These are phyloP conservation scores for Micromys minutus DNA, from an alignment of 2,113 vertebrate genomes.

Conservation along the genomic window DNA sequence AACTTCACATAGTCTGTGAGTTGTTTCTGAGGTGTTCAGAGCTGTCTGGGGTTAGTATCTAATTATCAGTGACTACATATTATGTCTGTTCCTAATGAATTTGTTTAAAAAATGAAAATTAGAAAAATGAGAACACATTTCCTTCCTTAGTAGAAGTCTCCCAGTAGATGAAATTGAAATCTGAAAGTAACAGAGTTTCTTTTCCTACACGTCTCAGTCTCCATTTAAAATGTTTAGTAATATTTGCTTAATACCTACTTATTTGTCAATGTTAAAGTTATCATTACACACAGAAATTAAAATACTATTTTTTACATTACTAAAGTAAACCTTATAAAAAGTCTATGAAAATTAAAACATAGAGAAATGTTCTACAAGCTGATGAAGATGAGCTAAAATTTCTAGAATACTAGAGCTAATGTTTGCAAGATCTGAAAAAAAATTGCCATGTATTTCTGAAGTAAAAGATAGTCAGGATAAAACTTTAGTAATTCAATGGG, in stretches of 20 bases:
- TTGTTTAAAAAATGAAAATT: too few species aligned
- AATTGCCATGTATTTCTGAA: background rate
- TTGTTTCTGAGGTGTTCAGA: too few species aligned
- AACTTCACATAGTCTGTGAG: too few species aligned
- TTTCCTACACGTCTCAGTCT: background rate
- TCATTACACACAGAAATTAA: background rate
- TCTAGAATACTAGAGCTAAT: accelerated
- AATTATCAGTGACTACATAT: too few species aligned
- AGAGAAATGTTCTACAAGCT: background rate
- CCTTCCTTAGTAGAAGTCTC: background rate
- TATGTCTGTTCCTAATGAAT: too few species aligned
- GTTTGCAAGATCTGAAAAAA: accelerated
- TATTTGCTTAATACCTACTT: background rate
- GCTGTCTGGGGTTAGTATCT: too few species aligned
- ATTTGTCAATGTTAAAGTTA: background rate
- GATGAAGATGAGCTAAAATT: background rate
- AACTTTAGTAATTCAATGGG: background rate
- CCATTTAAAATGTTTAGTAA: accelerated
- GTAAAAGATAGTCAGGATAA: background rate
- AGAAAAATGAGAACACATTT: background rate
- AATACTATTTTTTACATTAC: background rate
- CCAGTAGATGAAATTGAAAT: background rate
- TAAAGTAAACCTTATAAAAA: background rate
- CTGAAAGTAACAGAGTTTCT: background rate
- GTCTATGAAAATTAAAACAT: background rate